Base-by-base conservation (phyloP, 2,888 invertebrate genomes). In the Drosophila kambysellisi region DNA sequence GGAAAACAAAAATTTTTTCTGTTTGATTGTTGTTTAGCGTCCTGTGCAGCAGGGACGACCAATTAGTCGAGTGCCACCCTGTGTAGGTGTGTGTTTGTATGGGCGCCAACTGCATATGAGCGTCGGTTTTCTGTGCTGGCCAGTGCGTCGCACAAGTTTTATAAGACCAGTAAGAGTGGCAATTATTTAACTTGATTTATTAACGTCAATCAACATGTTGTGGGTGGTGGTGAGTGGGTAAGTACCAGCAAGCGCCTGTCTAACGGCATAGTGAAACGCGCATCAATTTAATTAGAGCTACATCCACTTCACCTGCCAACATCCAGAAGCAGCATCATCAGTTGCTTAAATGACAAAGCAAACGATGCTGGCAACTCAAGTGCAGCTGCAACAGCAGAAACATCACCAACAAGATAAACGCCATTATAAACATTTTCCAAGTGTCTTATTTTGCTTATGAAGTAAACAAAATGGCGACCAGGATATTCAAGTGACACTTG, bases 131-230 rank as follows among this genome's bases (percentile, higher is more conserved):
- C 41, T 78, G 37, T 66, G 50, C 58, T 48, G 59, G 66, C 41
- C 63, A 70, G 56, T 63, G 46, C 53, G 39, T 32, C 30, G 57
- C 51, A 65, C 72, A 72, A 72, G 72, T 77, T 78, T 65, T 78
- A 70, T 70, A 77, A 79, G 57, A 63, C 12, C 85, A 85, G 85
- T 85, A 74, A 74, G 75, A 85, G 86, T 72, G 86, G 81, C 77
- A 88, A 89, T 89, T 89, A 89, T 85, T 89, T 85, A 85, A 85
- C 78, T 89, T 85, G 86, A 88, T 85, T 89, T 88, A 85, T 85
- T 89, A 80, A 81, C 74, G 72, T 74, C 80, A 79, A 83, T 77
- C 85, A 82, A 82, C 86, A 81, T 46, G 46, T 41, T 32, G 64
- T 35, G 37, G 2, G 12, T 8, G 35, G 37, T n/a, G 15, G 43